These are phyloP conservation scores for Himalopsyche anomala DNA, from an alignment of 2,888 invertebrate species.

Conservation along the genomic window DNA sequence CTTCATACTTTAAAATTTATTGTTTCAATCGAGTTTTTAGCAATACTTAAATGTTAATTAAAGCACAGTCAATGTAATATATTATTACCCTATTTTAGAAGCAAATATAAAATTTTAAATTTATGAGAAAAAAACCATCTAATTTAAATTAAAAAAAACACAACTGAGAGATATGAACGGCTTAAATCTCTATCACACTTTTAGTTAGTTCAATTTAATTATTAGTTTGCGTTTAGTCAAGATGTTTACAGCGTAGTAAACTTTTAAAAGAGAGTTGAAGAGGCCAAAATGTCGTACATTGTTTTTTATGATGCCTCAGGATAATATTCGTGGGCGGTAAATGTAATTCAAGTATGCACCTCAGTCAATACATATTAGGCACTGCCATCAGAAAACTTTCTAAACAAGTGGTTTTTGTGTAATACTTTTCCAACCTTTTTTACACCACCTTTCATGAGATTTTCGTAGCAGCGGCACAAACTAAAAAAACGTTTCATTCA, in stretches of 20 bases:
- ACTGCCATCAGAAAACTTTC: constrained; percentile 53
- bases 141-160: too few relatives aligned
- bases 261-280: background rate
- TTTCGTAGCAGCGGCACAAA: background rate
- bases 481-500: background rate
- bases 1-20: too few relatives aligned
- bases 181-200: too few relatives aligned
- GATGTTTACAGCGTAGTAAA: background rate
- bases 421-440: constrained; percentile 50
- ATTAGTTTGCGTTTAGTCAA: background rate
- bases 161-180: too few relatives aligned
- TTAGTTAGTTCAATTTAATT: background rate
- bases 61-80: too few relatives aligned
- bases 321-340: constrained; percentile 8
- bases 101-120: too few relatives aligned
- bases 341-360: constrained; percentile 5
- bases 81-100: too few relatives aligned
- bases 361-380: constrained; percentile 51
- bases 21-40: too few relatives aligned
- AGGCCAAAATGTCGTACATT: constrained; percentile 13
- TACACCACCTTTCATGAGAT: background rate
- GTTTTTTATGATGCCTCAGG: constrained; percentile 8
- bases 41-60: too few relatives aligned
- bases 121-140: too few relatives aligned
- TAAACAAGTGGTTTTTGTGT: constrained; percentile 57